These are phyloP conservation scores for Teleopsis dalmanni DNA, from an alignment of 1,140 invertebrate genomes.

Conservation along the genomic window DNA sequence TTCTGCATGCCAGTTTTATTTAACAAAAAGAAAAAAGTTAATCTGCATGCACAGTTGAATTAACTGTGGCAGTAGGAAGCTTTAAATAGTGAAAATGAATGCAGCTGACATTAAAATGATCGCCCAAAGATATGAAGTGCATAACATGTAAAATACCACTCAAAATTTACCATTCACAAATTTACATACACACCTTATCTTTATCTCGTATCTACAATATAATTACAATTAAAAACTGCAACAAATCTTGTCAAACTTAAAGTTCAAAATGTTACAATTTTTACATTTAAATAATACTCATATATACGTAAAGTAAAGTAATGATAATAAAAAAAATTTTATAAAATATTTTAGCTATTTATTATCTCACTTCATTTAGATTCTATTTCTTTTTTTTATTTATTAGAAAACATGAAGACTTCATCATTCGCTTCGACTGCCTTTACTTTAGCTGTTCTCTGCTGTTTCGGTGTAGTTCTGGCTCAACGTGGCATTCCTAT, in stretches of 20 bases:
- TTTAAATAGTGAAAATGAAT: too few relatives aligned
- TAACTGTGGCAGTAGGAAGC: too few relatives aligned
- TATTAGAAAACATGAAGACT: conserved; percentile 32
- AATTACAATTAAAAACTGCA: too few relatives aligned
- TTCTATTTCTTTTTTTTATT: conserved; percentile 6
- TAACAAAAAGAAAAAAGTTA: too few relatives aligned
- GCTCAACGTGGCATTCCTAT: conserved; percentile 34
- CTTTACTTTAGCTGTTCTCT: conserved; percentile 22
- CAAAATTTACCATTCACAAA: too few relatives aligned
- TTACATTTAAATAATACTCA: neutral
- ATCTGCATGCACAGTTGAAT: too few relatives aligned
- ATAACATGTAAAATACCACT: too few relatives aligned
- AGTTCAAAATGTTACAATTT: neutral
- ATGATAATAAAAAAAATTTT: neutral
- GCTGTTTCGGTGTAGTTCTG: conserved; percentile 22
- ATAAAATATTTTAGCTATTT: too few relatives aligned
- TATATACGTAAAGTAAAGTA: neutral
- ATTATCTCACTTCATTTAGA: conserved; percentile 1
- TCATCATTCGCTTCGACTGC: conserved; percentile 19
- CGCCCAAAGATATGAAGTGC: too few relatives aligned
- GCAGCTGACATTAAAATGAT: too few relatives aligned
- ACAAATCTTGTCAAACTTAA: neutral
- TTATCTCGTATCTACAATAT: neutral
- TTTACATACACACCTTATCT: too few relatives aligned
- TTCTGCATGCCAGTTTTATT: too few relatives aligned